phyloP scores from a whole-genome alignment of 2,797 vertebrate genomes.

The Gorsachius magnificus region DNA sequence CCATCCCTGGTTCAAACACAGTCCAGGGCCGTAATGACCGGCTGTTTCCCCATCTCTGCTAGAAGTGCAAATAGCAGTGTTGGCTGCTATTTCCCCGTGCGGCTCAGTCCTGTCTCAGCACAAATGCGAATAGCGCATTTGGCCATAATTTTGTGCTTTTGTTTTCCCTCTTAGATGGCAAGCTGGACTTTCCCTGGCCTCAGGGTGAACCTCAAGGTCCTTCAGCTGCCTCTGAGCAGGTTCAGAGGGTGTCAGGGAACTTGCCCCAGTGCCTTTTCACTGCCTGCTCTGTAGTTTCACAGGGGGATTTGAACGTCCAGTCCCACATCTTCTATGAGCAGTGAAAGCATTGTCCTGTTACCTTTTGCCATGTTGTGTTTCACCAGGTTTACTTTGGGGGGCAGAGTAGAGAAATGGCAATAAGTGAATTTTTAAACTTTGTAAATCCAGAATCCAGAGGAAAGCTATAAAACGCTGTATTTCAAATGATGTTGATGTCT shows the following conservation, averaged over 20 bases:
- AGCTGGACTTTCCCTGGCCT: background rate
- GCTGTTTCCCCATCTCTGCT: background rate
- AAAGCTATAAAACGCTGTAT: background rate
- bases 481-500: background rate
- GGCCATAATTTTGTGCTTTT: background rate
- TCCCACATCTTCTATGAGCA: background rate
- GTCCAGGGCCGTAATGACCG: background rate
- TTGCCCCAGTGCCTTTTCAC: background rate
- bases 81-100: background rate
- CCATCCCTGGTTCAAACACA: conserved; percentile 24
- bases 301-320: background rate
- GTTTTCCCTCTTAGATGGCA: background rate
- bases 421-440: background rate
- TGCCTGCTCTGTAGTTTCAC: background rate
- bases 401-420: background rate
- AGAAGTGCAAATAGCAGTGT: background rate
- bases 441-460: background rate
- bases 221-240: background rate
- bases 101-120: background rate
- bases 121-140: background rate
- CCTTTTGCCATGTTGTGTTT: background rate
- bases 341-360: background rate
- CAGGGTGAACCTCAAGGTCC: background rate
- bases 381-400: background rate
- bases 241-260: background rate